phyloP scores from a whole-genome alignment of 1,140 invertebrate species.

The Leptonema lineaticorne region DNA sequence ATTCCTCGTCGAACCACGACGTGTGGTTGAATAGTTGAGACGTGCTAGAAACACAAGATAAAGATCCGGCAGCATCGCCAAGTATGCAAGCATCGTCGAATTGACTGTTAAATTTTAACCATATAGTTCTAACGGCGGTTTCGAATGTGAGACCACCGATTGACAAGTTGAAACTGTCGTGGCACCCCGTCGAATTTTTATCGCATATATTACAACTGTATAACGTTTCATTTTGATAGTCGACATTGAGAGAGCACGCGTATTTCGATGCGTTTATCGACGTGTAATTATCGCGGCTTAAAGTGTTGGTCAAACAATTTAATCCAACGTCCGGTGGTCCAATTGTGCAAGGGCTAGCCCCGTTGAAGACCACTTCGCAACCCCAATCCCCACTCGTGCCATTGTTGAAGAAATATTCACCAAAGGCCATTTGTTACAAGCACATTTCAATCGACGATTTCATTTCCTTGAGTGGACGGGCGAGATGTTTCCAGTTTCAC shows the following conservation, averaged over 20 bases:
- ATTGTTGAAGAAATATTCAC: constrained; percentile 10
- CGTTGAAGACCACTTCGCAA: constrained; percentile 17
- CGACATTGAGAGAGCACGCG: constrained; percentile 49
- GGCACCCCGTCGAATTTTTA: constrained; percentile 47
- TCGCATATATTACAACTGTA: constrained; percentile 49
- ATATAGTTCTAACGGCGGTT: constrained; percentile 49
- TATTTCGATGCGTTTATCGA: constrained; percentile 35
- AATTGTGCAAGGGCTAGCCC: background rate
- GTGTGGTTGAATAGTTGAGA: constrained; percentile 46
- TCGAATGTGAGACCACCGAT: constrained; percentile 49
- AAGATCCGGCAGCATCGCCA: constrained; percentile 42
- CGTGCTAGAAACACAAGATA: constrained; percentile 47
- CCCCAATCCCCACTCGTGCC: constrained; percentile 13
- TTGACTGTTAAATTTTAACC: constrained; percentile 48
- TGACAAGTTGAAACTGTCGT: constrained; percentile 51
- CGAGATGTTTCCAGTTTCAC: too few species aligned
- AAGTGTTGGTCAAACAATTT: constrained; percentile 1
- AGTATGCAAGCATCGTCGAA: constrained; percentile 1
- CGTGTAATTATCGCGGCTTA: background rate
- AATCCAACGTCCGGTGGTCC: constrained; percentile 2
- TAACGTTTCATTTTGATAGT: constrained; percentile 52
- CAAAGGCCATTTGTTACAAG: constrained; percentile 24
- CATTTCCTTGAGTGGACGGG: too few species aligned
- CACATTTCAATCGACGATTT: background rate
- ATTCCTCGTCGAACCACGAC: constrained; percentile 46